Evolutionary conservation across 2,113 vertebrate genomes (phyloP).

Genomic region (Tetrao urogallus): DNA sequence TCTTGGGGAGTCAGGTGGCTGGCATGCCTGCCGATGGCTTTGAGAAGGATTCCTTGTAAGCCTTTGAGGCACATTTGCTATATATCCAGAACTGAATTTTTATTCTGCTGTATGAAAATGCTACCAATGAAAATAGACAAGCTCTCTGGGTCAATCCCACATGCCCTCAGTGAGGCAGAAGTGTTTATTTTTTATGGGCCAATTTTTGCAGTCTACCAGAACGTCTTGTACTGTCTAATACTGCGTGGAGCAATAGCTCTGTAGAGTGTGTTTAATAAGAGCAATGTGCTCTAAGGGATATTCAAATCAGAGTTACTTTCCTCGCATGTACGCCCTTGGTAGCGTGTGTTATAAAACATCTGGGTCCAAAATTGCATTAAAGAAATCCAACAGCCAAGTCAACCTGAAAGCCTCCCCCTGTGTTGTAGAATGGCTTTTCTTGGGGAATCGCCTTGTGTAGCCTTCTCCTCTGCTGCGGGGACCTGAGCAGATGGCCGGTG

Average conservation of each 20-base stretch:
- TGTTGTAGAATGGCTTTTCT: not conserved
- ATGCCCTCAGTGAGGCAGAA: conserved; percentile 58
- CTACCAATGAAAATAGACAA: conserved; percentile 52
- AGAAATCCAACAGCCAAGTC: conserved; percentile 34
- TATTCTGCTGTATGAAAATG: conserved; percentile 22
- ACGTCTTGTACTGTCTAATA: conserved; percentile 54
- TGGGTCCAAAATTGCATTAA: conserved; percentile 21
- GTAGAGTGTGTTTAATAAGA: conserved; percentile 58
- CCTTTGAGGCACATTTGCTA: conserved; percentile 14
- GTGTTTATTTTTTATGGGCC: conserved; percentile 64
- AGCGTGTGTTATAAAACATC: conserved; percentile 42
- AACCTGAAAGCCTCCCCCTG: conserved; percentile 12
- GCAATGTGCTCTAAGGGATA: conserved; percentile 57
- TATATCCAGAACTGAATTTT: conserved; percentile 22
- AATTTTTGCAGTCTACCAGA: conserved; percentile 56
- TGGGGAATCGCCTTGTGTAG: not conserved
- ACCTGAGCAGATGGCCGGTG: conserved; percentile 50
- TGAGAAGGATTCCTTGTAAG: conserved; percentile 39
- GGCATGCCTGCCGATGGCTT: not conserved
- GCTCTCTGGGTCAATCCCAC: conserved; percentile 57
- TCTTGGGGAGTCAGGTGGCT: not conserved
- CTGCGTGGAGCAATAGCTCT: conserved; percentile 49
- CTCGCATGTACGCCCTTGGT: not conserved
- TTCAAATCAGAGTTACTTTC: conserved; percentile 48
- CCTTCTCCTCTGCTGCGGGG: conserved; percentile 13